These are phyloP conservation scores for Sebastes itinus DNA, from an alignment of 2,797 vertebrate genomes.

Conservation along the genomic window DNA sequence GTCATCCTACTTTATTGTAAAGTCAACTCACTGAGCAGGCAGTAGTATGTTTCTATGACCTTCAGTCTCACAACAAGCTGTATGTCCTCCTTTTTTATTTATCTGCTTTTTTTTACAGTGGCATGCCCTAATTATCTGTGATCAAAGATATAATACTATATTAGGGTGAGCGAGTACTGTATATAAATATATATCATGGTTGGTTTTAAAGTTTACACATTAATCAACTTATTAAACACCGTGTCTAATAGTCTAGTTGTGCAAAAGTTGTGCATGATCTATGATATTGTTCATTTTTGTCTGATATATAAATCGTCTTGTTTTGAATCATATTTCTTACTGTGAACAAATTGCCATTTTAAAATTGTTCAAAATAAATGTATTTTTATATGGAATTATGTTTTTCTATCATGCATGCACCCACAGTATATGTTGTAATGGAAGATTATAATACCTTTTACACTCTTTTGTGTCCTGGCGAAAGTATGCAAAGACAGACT, in stretches of 20 bases:
- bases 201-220: slow-evolving; percentile 73
- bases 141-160: slow-evolving; percentile 46
- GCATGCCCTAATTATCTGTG: slow-evolving; percentile 74
- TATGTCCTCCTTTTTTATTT: slow-evolving; percentile 43
- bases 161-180: slow-evolving; percentile 61
- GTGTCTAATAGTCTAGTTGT: slow-evolving; percentile 71
- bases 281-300: slow-evolving; percentile 69
- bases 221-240: slow-evolving; percentile 63
- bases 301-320: slow-evolving; percentile 74
- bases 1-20: slow-evolving; percentile 51
- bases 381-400: slow-evolving; percentile 88
- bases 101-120: slow-evolving; percentile 49
- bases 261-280: slow-evolving; percentile 75
- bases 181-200: slow-evolving; percentile 47
- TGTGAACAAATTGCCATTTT: slow-evolving; percentile 94
- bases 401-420: slow-evolving; percentile 14
- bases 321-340: slow-evolving; percentile 95
- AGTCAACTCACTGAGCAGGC: slow-evolving; percentile 41
- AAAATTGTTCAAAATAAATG: slow-evolving; percentile 99
- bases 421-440: neutral
- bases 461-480: neutral
- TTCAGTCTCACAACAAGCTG: slow-evolving; percentile 39
- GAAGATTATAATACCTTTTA: neutral
- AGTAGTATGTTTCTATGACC: slow-evolving; percentile 48
- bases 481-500: neutral